Percentiles rank a stretch among this genome's conserved stretches.
Evolutionary conservation across 2,888 invertebrate genomes (phyloP).

Genomic region (Tenthredo scrophulariae): DNA sequence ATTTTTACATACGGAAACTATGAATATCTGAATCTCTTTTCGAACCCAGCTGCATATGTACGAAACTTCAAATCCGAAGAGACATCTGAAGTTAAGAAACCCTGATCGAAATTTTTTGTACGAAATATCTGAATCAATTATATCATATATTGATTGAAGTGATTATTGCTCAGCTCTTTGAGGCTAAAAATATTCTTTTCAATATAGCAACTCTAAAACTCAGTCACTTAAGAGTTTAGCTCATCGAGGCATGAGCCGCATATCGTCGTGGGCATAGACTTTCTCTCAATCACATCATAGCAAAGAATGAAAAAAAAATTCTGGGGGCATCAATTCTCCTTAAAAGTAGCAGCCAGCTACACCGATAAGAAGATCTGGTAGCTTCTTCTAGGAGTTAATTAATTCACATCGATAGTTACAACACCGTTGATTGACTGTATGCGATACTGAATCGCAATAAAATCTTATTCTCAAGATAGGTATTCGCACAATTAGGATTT

Average conservation of each 20-base stretch:
- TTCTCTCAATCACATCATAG: not conserved
- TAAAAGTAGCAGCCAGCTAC: slow-evolving; percentile 26
- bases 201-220: not conserved
- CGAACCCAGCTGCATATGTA: not conserved
- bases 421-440: not conserved
- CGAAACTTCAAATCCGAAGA: not conserved
- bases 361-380: slow-evolving; percentile 14
- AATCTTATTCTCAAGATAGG: not conserved
- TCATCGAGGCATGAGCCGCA: not conserved
- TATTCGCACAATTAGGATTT: not conserved
- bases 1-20: not conserved
- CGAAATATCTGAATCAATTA: not conserved
- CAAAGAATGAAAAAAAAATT: not conserved
- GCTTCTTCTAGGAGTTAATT: slow-evolving; percentile 38
- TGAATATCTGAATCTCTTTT: not conserved
- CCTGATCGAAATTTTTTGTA: not conserved
- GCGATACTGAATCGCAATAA: not conserved
- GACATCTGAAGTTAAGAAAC: not conserved
- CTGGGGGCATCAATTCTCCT: slow-evolving; percentile 14
- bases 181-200: not conserved
- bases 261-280: not conserved
- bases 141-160: not conserved
- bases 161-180: not conserved
- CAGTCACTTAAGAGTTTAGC: not conserved
- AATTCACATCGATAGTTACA: not conserved